A percentile compares a stretch with the other conserved stretches of the same genome.
These are phyloP conservation scores for Acanthiza pusilla DNA, from an alignment of 2,797 vertebrate genomes.

Conservation along the genomic window DNA sequence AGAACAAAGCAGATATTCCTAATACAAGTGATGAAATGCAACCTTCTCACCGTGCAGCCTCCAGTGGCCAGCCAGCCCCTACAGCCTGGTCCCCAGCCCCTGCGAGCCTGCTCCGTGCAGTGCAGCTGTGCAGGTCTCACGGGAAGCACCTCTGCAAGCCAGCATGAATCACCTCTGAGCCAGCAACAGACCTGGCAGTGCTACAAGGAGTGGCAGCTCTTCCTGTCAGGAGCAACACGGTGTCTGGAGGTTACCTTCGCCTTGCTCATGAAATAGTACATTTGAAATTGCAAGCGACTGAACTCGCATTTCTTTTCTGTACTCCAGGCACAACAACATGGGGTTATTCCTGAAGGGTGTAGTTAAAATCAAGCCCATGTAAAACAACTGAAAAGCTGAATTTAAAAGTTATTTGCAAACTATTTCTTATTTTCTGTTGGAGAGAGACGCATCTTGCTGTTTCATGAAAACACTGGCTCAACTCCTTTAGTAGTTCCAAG, in stretches of 20 bases:
- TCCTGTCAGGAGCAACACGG: rapidly evolving
- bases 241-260: not conserved
- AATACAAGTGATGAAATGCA: not conserved
- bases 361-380: not conserved
- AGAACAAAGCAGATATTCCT: not conserved
- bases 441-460: not conserved
- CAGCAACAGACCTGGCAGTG: not conserved
- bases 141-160: not conserved
- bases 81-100: not conserved
- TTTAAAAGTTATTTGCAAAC: not conserved
- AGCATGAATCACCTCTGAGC: not conserved
- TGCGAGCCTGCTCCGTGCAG: not conserved
- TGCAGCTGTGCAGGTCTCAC: not conserved
- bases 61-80: not conserved
- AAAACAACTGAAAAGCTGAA: not conserved
- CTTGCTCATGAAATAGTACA: not conserved
- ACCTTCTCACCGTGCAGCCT: not conserved
- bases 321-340: not conserved
- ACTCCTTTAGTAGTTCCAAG: not conserved
- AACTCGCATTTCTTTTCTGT: not conserved
- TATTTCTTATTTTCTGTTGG: not conserved
- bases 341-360: not conserved
- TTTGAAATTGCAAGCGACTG: not conserved
- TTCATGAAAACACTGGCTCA: not conserved
- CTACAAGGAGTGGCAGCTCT: not conserved